These are phyloP conservation scores for Nothoprocta perdicaria DNA, from an alignment of 2,113 vertebrate genomes.

Conservation along the genomic window DNA sequence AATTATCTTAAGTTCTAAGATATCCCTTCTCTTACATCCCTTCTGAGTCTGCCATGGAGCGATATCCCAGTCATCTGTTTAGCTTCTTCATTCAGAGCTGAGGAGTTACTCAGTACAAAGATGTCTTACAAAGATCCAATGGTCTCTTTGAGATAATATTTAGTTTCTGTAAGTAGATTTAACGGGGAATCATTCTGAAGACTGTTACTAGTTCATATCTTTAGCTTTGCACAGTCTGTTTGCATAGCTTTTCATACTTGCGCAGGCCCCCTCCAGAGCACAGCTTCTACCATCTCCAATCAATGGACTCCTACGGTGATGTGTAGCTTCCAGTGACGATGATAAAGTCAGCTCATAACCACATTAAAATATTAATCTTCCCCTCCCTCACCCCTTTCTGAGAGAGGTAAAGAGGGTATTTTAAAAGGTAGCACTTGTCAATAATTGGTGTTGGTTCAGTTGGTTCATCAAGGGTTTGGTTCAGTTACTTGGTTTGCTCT, in stretches of 20 bases:
- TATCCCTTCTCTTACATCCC: background rate
- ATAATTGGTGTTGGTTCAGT: background rate
- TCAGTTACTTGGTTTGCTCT: constrained; percentile 21
- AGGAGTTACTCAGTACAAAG: background rate
- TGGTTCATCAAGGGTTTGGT: background rate
- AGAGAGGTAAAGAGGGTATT: background rate
- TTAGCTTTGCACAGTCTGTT: background rate
- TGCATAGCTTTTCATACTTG: background rate
- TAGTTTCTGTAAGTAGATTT: background rate
- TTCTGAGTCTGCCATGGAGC: background rate
- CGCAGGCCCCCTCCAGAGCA: background rate
- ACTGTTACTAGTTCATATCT: fast-evolving
- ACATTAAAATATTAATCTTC: background rate
- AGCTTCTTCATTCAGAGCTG: background rate
- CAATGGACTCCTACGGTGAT: fast-evolving
- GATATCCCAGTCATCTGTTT: background rate
- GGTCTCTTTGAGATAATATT: background rate
- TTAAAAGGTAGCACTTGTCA: background rate
- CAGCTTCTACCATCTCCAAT: background rate
- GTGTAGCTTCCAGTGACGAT: background rate
- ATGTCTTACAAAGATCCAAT: background rate
- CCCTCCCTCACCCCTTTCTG: background rate
- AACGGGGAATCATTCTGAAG: background rate
- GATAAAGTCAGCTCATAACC: background rate
- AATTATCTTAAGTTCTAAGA: background rate